A percentile compares a stretch with the other conserved stretches of the same genome.
phyloP scores from a whole-genome alignment of 2,113 vertebrate species.

The Lonchura striata region DNA sequence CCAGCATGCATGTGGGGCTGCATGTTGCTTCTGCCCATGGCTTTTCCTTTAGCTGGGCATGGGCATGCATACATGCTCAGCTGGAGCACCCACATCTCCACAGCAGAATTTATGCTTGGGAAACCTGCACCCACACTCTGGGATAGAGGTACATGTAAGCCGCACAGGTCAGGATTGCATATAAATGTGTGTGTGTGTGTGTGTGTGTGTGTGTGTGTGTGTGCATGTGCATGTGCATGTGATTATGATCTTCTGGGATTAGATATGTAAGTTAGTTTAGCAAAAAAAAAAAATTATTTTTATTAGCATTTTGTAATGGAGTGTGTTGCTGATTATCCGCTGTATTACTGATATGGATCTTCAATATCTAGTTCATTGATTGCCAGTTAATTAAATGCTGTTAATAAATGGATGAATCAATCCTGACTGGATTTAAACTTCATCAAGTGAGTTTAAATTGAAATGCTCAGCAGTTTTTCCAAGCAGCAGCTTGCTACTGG shows the following conservation, averaged over 20 bases:
- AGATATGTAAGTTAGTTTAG: not conserved
- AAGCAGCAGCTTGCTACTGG: not conserved
- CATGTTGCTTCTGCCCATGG: fast-evolving
- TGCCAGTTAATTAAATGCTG: not conserved
- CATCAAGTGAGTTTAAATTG: not conserved
- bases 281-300: not conserved
- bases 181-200: fast-evolving
- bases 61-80: fast-evolving
- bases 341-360: not conserved
- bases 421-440: not conserved
- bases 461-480: not conserved
- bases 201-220: fast-evolving
- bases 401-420: not conserved
- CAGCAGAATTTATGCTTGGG: no score
- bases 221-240: no score
- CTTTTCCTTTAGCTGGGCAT: not conserved
- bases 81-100: not conserved
- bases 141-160: fast-evolving
- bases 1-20: fast-evolving
- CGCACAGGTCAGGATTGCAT: not conserved
- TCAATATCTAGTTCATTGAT: not conserved
- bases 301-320: not conserved
- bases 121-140: not conserved
- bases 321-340: not conserved
- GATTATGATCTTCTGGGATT: not conserved